Base-by-base conservation (phyloP, 2,797 vertebrate genomes). In the Neosilurus mollespiculum region DNA sequence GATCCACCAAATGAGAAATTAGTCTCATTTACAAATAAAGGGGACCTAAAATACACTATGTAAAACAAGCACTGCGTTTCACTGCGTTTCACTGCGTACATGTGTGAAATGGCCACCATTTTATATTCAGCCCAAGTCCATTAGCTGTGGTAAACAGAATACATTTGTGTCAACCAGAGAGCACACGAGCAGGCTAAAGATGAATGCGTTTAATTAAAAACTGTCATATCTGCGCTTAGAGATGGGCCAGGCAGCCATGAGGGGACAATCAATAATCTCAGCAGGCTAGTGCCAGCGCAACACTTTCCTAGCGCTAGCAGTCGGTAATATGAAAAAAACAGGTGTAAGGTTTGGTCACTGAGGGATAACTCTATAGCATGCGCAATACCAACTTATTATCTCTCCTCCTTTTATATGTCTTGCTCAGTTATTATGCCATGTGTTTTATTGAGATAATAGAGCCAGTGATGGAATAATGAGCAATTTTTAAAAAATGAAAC, bases 181-280 rank as follows among this genome's bases (percentile, higher is more conserved):
- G 89, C 87, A 70, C 67, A 88, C 90, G 88, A 87, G 87, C 84
- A 88, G 90, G 65, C 79, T 85, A 87, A 92, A 94, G 93, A 95
- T 93, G 91, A 94, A 95, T 95, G 93, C 51, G 87, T 94, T 95
- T 94, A 93, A 95, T 95, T 95, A 95, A 94, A 94, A 94, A 91
- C 87, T 93, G 94, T 94, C 95, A 95, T 93, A 94, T 93, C 91
- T 93, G 88, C 91, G 93, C 91, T 93, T 93, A 93, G 91, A 92
- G 90, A 92, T 86, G 89, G 89, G 88, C 88, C 88, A 90, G 90
- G 90, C 89, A 82, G 85, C 90, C 84, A 87, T 90, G 90, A 90
- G 87, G 92, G 89, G 89, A 90, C 90, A 89, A 94, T 94, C 93
- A 93, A 92, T 93, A 93, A 92, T 88, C 86, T 87, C 86, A 87